Conservation (phyloP, 2,113 vertebrate species). For the Ceuthmochares aereus region DNA sequence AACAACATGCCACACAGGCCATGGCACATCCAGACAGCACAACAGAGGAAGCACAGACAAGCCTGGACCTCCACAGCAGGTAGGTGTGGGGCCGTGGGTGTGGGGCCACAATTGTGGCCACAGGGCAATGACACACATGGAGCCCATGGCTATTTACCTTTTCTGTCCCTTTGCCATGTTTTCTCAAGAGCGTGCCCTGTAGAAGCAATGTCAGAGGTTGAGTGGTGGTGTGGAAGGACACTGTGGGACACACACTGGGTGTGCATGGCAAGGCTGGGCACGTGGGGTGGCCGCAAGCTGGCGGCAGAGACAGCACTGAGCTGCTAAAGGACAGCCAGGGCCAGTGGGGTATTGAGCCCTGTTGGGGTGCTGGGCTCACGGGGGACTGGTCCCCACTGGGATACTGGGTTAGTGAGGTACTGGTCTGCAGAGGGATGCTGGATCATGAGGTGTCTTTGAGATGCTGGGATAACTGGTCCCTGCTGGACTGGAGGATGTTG, state of each 20-base stretch:
- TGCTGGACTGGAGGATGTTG: not conserved
- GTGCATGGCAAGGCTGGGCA: not conserved
- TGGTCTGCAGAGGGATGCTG: not conserved
- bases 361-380: no score
- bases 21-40: constrained; percentile 31
- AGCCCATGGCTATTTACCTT: constrained; percentile 78
- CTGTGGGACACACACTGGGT: not conserved
- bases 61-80: constrained; percentile 4
- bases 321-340: not conserved
- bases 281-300: not conserved
- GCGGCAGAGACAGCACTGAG: not conserved
- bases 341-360: not conserved
- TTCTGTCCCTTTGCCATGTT: constrained; percentile 86
- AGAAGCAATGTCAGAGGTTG: constrained; percentile 82
- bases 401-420: not conserved
- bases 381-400: not conserved
- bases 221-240: constrained; percentile 9
- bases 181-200: constrained; percentile 87
- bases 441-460: not conserved
- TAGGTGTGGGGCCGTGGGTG: not conserved
- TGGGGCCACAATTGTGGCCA: not conserved
- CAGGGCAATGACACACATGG: constrained; percentile 32
- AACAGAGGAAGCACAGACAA: constrained; percentile 24
- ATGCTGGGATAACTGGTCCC: not conserved
- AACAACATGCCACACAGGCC: not conserved